A percentile compares a stretch with the other conserved stretches of the same genome.
Conservation (phyloP, 2,888 invertebrate genomes). For the Caprella mutica region DNA sequence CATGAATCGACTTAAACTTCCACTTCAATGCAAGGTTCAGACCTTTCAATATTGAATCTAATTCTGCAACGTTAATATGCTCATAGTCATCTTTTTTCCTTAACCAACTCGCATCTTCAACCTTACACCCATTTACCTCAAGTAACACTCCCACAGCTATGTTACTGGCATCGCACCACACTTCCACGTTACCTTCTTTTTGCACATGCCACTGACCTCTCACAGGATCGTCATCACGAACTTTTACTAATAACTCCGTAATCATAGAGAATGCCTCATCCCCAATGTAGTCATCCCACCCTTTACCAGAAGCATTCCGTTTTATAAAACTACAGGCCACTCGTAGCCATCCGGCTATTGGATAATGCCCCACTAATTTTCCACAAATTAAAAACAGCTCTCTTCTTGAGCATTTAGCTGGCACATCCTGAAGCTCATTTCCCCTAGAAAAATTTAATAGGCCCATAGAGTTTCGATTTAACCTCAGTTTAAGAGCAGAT, state of each 20-base stretch:
- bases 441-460: neutral
- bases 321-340: neutral
- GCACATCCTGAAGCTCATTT: neutral
- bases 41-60: constrained; percentile 10
- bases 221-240: neutral
- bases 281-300: constrained; percentile 7
- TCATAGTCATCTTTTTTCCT: neutral
- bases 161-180: constrained; percentile 17
- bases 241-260: neutral
- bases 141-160: constrained; percentile 3
- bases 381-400: neutral
- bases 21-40: constrained; percentile 9
- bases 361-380: neutral
- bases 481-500: neutral
- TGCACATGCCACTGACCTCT: neutral
- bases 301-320: neutral
- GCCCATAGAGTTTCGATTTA: neutral
- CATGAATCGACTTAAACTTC: neutral
- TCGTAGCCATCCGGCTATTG: neutral
- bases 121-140: neutral
- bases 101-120: constrained; percentile 11
- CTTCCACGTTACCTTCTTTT: neutral
- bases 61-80: constrained; percentile 9
- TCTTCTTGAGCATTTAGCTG: neutral
- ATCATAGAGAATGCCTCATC: neutral